These are phyloP conservation scores for Thera obeliscata DNA, from an alignment of 2,888 invertebrate genomes.

Conservation along the genomic window DNA sequence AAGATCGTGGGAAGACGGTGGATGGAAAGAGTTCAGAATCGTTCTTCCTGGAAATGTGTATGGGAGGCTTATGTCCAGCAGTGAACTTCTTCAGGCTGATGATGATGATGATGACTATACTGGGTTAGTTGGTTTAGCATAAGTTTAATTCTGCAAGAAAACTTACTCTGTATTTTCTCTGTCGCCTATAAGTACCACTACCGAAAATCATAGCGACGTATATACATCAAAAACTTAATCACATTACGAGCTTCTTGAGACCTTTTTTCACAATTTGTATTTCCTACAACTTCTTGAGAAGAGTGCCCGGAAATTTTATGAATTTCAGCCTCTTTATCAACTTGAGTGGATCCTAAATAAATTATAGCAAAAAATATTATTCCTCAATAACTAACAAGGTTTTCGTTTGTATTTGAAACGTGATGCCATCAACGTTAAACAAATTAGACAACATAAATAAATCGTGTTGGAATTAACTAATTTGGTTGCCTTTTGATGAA, in stretches of 20 bases:
- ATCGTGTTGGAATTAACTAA: too few species aligned
- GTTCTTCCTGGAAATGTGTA: too few species aligned
- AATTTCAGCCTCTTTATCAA: conserved; percentile 49
- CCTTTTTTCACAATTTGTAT: conserved; percentile 41
- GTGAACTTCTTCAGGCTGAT: too few species aligned
- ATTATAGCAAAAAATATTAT: conserved; percentile 24
- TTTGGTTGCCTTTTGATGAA: too few species aligned
- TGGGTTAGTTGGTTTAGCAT: not conserved
- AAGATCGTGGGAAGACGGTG: too few species aligned
- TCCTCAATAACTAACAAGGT: conserved; percentile 3
- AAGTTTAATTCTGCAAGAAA: not conserved
- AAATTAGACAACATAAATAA: too few species aligned
- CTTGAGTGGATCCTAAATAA: conserved; percentile 31
- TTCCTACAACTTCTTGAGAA: conserved; percentile 37
- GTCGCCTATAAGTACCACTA: not conserved
- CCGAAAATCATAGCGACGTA: not conserved
- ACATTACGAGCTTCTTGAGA: conserved; percentile 31
- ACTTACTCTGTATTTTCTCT: not conserved
- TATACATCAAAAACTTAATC: conserved; percentile 29
- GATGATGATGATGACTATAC: too few species aligned
- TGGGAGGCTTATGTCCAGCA: too few species aligned
- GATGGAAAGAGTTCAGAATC: too few species aligned
- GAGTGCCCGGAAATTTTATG: conserved; percentile 45
- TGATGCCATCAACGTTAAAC: not conserved
- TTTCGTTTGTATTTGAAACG: conserved; percentile 5